These are phyloP conservation scores for Paraplagusia blochii DNA, from an alignment of 2,113 vertebrate genomes.

Conservation along the genomic window DNA sequence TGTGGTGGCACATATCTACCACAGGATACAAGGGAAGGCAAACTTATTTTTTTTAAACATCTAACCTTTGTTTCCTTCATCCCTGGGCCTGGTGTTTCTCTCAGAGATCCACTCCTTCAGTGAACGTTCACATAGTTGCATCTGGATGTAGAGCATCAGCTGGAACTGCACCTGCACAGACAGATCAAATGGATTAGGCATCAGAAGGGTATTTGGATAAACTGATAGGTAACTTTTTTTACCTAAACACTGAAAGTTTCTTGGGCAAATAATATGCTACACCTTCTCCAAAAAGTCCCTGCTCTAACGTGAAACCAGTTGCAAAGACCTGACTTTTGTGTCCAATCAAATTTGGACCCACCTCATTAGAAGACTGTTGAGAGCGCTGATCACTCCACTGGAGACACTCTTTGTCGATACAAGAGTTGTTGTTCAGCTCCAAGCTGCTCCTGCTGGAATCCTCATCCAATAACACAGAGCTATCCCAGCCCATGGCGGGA, in stretches of 20 bases:
- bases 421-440: constrained; percentile 69
- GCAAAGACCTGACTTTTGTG: too few relatives aligned
- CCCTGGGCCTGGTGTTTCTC: constrained; percentile 72
- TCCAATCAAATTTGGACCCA: constrained; percentile 5
- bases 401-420: constrained; percentile 42
- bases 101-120: constrained; percentile 92
- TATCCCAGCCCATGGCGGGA: constrained; percentile 58
- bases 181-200: background rate
- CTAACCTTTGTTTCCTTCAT: constrained; percentile 21
- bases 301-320: too few relatives aligned
- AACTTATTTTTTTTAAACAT: constrained; percentile 31
- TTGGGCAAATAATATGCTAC: too few relatives aligned
- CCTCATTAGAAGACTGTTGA: constrained; percentile 58
- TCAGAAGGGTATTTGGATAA: background rate
- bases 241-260: too few relatives aligned
- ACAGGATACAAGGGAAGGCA: too few relatives aligned
- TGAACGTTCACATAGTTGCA: constrained; percentile 93
- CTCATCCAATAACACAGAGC: constrained; percentile 53
- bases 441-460: constrained; percentile 48
- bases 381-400: constrained; percentile 54
- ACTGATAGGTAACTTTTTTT: background rate
- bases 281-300: too few relatives aligned
- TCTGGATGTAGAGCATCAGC: constrained; percentile 96
- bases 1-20: too few relatives aligned
- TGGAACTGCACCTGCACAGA: constrained; percentile 82